Conservation (phyloP, 2,113 vertebrate species). For the Manacus vitellinus region DNA sequence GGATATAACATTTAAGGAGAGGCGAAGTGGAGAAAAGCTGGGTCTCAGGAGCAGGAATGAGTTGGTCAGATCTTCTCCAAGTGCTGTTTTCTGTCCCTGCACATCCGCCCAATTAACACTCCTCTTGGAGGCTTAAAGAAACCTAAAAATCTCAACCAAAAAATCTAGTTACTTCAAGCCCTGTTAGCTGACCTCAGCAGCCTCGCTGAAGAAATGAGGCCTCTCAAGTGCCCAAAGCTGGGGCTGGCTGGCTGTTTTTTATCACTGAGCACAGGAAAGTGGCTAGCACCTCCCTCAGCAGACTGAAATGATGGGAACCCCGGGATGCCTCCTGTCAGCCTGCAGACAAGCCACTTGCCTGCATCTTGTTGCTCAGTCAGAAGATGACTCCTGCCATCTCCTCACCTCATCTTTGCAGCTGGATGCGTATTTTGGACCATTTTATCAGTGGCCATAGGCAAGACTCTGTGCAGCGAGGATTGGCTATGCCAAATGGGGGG, state of each 20-base stretch:
- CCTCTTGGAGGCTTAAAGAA: not conserved
- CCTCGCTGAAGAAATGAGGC: not conserved
- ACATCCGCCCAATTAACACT: not conserved
- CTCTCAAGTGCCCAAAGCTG: not conserved
- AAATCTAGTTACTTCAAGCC: not conserved
- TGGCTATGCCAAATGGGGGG: fast-evolving
- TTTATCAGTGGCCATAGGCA: not conserved
- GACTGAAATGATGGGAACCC: not conserved
- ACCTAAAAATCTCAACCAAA: not conserved
- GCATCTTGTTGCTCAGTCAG: not conserved
- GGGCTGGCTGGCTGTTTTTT: not conserved
- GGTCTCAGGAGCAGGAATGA: not conserved
- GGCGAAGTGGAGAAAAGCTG: fast-evolving
- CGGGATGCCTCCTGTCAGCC: not conserved
- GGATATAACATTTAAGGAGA: not conserved
- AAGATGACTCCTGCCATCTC: not conserved
- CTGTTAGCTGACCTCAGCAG: not conserved
- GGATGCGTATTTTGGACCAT: not conserved
- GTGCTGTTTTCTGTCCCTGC: not conserved
- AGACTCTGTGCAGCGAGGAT: not conserved
- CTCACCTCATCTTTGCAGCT: not conserved
- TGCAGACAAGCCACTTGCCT: not conserved
- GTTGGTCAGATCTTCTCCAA: not conserved
- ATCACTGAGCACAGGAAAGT: fast-evolving
- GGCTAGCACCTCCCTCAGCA: not conserved